These are phyloP conservation scores for Beris morrisii DNA, from an alignment of 2,888 invertebrate genomes.

Conservation along the genomic window DNA sequence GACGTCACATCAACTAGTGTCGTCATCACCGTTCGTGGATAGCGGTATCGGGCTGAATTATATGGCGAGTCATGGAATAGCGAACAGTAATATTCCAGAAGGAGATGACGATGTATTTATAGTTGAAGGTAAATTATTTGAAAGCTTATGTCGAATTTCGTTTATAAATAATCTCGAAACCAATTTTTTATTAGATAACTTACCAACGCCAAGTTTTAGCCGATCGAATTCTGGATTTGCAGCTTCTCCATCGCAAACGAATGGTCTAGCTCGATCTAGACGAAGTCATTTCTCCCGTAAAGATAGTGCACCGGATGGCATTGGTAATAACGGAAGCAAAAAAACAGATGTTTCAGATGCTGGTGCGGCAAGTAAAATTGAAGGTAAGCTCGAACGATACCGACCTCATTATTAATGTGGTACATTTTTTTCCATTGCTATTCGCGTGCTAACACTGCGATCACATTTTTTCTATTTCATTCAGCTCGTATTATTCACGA, in stretches of 20 bases:
- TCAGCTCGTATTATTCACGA: slow-evolving; percentile 54
- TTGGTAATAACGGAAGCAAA: slow-evolving; percentile 40
- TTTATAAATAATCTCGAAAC: neutral
- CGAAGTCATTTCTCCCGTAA: slow-evolving; percentile 57
- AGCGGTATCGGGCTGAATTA: slow-evolving; percentile 56
- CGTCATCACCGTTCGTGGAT: slow-evolving; percentile 49
- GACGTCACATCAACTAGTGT: slow-evolving; percentile 40
- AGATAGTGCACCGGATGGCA: slow-evolving; percentile 53
- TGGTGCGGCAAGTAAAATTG: slow-evolving; percentile 26
- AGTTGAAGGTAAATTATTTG: slow-evolving; percentile 43
- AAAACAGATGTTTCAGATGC: slow-evolving; percentile 20
- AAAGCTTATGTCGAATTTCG: slow-evolving; percentile 1
- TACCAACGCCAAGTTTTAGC: slow-evolving; percentile 8
- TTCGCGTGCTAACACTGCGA: neutral
- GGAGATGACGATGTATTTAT: slow-evolving; percentile 55
- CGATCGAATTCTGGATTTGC: slow-evolving; percentile 4
- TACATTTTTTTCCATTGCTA: too few species aligned
- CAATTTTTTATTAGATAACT: neutral
- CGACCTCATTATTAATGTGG: too few species aligned
- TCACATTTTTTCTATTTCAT: slow-evolving; percentile 32
- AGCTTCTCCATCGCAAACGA: slow-evolving; percentile 38
- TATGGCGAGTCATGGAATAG: slow-evolving; percentile 46
- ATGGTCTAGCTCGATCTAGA: slow-evolving; percentile 54
- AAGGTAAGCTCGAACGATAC: slow-evolving; percentile 34
- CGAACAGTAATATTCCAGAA: slow-evolving; percentile 44